Evolutionary conservation across 1,140 invertebrate genomes (phyloP).

Genomic region (Eumeta japonica): DNA sequence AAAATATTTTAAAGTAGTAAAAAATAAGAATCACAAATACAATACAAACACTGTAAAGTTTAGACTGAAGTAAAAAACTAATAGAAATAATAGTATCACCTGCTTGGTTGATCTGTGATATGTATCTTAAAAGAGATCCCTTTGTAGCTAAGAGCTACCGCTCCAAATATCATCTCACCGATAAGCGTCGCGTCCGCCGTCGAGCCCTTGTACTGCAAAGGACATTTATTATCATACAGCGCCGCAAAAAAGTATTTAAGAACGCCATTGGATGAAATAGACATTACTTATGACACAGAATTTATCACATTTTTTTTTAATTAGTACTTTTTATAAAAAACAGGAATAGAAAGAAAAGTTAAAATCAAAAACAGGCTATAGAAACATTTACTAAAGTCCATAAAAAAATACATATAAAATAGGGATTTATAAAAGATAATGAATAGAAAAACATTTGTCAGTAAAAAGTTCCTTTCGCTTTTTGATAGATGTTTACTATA

Average conservation of each 20-base stretch:
- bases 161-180: slow-evolving; percentile 88
- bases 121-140: slow-evolving; percentile 83
- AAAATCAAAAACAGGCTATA: too few species aligned
- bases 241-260: background rate
- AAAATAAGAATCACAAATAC: background rate
- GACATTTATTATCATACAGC: background rate
- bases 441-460: too few species aligned
- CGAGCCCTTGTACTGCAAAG: slow-evolving; percentile 60
- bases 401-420: too few species aligned
- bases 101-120: slow-evolving; percentile 68
- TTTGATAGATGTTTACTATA: too few species aligned
- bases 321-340: too few species aligned
- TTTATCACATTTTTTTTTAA: too few species aligned
- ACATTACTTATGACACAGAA: too few species aligned
- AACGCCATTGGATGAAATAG: background rate
- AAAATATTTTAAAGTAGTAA: slow-evolving; percentile 1
- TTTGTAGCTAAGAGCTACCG: slow-evolving; percentile 81
- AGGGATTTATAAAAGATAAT: too few species aligned
- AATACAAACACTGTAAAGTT: too few species aligned
- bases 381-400: too few species aligned
- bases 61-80: background rate
- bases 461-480: too few species aligned
- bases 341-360: too few species aligned
- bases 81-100: slow-evolving; percentile 22
- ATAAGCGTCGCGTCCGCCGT: slow-evolving; percentile 70